phyloP scores from a whole-genome alignment of 2,888 invertebrate species.

The Notodonta dromedarius region DNA sequence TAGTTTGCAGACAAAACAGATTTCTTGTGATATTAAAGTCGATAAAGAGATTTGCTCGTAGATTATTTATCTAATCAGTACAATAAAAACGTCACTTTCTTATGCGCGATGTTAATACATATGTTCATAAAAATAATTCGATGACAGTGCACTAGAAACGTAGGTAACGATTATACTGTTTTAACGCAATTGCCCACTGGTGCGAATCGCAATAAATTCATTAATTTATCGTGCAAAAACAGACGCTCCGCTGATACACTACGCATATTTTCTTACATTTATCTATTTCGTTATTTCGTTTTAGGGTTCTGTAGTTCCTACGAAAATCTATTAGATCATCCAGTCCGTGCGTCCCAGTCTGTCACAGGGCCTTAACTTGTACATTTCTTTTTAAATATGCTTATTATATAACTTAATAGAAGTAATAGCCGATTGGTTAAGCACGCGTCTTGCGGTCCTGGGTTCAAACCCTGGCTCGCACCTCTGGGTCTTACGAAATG shows the following conservation, averaged over 20 bases:
- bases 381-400: no score
- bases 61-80: no score
- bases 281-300: background rate
- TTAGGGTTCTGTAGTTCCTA: background rate
- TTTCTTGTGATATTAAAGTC: background rate
- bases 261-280: background rate
- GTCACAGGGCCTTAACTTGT: no score
- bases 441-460: no score
- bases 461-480: no score
- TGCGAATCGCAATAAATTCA: constrained; percentile 26
- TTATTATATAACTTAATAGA: no score
- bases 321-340: no score
- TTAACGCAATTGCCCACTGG: constrained; percentile 22
- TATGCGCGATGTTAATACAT: background rate
- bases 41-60: no score
- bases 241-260: constrained; percentile 11
- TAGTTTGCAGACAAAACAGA: background rate
- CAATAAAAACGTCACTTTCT: background rate
- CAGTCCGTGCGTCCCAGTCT: no score
- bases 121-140: background rate
- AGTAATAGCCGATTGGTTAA: no score
- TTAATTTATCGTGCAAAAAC: constrained; percentile 30
- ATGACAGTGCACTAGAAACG: constrained; percentile 16
- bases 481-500: no score
- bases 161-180: constrained; percentile 11